These are phyloP conservation scores for Papilio gigon DNA, from an alignment of 2,888 invertebrate genomes.

Conservation along the genomic window DNA sequence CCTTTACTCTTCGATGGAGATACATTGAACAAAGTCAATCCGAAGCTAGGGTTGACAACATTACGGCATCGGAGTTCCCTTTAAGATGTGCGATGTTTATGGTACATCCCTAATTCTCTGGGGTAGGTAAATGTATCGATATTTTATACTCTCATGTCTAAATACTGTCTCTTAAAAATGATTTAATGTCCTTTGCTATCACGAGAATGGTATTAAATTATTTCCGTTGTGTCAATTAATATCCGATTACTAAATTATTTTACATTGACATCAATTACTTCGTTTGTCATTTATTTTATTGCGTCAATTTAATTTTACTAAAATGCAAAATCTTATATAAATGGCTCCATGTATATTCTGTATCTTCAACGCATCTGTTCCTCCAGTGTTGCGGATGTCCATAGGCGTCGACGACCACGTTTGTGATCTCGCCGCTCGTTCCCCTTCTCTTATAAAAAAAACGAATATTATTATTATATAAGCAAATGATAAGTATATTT, in stretches of 20 bases:
- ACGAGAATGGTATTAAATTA: slow-evolving; percentile 2
- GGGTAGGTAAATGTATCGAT: slow-evolving; percentile 55
- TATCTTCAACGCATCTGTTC: no score
- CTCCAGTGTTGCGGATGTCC: no score
- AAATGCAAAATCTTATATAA: no score
- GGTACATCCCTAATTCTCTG: slow-evolving; percentile 63
- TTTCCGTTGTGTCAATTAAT: neutral
- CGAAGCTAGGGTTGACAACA: slow-evolving; percentile 44
- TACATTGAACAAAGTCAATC: slow-evolving; percentile 25
- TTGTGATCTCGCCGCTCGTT: no score
- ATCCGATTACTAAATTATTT: neutral
- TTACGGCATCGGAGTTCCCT: slow-evolving; percentile 55
- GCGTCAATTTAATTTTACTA: no score
- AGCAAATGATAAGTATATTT: neutral
- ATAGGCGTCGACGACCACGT: no score
- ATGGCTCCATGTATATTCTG: no score
- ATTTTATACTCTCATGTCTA: slow-evolving; percentile 57
- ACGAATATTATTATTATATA: neutral
- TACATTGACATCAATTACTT: no score
- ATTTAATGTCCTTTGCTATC: slow-evolving; percentile 15
- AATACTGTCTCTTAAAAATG: slow-evolving; percentile 52
- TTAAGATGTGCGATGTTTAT: slow-evolving; percentile 62
- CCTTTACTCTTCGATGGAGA: slow-evolving; percentile 17
- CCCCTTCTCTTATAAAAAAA: no score
- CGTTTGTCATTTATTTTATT: no score